Evolutionary conservation across 2,797 vertebrate genomes (phyloP).

Genomic region (Anomalospiza imberbis): DNA sequence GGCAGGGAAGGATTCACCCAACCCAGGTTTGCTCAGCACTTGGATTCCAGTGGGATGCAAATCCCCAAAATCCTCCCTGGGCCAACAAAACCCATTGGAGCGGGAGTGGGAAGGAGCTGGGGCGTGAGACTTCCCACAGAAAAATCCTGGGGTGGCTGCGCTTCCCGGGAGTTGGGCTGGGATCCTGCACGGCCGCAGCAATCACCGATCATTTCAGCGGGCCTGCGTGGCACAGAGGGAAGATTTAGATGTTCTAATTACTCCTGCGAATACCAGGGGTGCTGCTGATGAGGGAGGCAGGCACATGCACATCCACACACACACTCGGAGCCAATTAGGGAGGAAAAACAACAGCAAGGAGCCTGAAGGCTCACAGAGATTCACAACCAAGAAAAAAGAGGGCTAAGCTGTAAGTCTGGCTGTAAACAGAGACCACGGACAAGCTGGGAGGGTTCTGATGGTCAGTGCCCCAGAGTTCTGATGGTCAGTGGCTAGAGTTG

Average conservation of each 20-base stretch:
- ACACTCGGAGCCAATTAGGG: constrained; percentile 11
- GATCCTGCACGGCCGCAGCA: constrained; percentile 19
- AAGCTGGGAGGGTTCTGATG: not conserved
- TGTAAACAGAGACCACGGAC: not conserved
- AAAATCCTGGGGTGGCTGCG: constrained; percentile 15
- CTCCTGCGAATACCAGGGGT: constrained; percentile 23
- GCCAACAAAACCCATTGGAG: not conserved
- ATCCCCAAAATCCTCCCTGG: not conserved
- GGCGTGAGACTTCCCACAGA: not conserved
- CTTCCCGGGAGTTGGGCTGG: constrained; percentile 7
- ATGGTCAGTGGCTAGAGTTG: not conserved
- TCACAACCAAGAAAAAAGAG: accelerated
- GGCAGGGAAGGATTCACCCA: not conserved
- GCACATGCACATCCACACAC: constrained; percentile 17
- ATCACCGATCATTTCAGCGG: not conserved
- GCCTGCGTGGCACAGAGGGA: constrained; percentile 31
- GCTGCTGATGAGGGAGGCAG: constrained; percentile 60
- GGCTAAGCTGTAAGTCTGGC: not conserved
- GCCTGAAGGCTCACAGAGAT: not conserved
- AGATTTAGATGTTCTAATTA: constrained; percentile 64
- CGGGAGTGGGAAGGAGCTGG: not conserved
- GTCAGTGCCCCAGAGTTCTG: too few species aligned
- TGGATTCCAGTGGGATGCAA: not conserved
- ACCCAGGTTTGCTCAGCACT: not conserved
- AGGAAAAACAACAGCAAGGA: constrained; percentile 28